Evolutionary conservation across 1,140 invertebrate genomes (phyloP).

Genomic region (Drosophila orena): DNA sequence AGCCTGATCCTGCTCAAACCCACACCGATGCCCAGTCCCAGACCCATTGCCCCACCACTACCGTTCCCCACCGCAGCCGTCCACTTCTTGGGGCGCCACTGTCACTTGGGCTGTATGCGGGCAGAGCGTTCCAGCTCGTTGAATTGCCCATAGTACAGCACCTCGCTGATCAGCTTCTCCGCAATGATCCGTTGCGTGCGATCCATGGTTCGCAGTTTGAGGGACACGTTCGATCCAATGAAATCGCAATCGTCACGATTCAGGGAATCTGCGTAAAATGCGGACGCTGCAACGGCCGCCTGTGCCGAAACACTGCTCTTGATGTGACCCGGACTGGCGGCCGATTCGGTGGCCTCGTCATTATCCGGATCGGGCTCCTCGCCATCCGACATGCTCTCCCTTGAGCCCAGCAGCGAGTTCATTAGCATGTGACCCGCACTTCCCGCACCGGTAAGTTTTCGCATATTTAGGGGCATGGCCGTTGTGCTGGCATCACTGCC

Average conservation of each 20-base stretch:
- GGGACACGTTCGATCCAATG: slow-evolving; percentile 84
- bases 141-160: slow-evolving; percentile 85
- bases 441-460: slow-evolving; percentile 53
- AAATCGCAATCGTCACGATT: slow-evolving; percentile 78
- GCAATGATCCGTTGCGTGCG: slow-evolving; percentile 84
- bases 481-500: slow-evolving; percentile 33
- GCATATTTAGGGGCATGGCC: slow-evolving; percentile 75
- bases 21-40: slow-evolving; percentile 27
- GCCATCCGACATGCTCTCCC: slow-evolving; percentile 76
- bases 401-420: slow-evolving; percentile 65
- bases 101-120: slow-evolving; percentile 82
- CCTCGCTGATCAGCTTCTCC: slow-evolving; percentile 84
- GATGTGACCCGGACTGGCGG: slow-evolving; percentile 65
- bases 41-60: slow-evolving; percentile 16
- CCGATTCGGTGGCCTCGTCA: slow-evolving; percentile 72
- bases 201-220: slow-evolving; percentile 84
- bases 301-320: slow-evolving; percentile 76
- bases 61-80: slow-evolving; percentile 11
- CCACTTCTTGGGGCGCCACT: slow-evolving; percentile 64
- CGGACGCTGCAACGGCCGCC: slow-evolving; percentile 58
- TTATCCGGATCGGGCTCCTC: slow-evolving; percentile 62
- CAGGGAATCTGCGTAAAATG: slow-evolving; percentile 74
- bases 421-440: slow-evolving; percentile 78
- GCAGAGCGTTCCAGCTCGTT: slow-evolving; percentile 78
- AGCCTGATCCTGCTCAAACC: slow-evolving; percentile 29